Base-by-base conservation (phyloP, 2,113 vertebrate genomes). In the Notothenia coriiceps region DNA sequence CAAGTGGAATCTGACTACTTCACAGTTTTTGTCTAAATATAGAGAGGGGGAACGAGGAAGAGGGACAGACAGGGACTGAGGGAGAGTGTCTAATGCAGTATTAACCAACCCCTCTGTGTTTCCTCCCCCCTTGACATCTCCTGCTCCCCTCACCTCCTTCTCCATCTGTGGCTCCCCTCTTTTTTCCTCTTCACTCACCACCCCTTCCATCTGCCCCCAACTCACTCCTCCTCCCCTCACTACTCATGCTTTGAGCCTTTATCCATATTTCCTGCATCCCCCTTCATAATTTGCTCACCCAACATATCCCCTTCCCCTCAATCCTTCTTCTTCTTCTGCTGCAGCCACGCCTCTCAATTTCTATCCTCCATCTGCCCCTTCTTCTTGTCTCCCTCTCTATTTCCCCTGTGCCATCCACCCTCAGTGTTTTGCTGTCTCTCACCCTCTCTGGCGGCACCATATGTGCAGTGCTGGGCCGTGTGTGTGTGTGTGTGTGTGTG, bases 21-120 rank as follows among this genome's bases (percentile, higher is more conserved):
- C 91, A 91, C 86, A 92, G 91, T 92, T 93, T 92, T 86, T 83
- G 79, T 93, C 90, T 94, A 94, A 94, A 93, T 94, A 94, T 93
- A 95, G 93, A 88, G 84, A 72, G 80, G 79, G 78, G 70, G 68
- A 46, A 75, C 7, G 67, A 83, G 80, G 83, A 67, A 79, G 86
- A 70, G 82, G 83, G 78, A 86, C 71, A 83, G 86, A 70, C 75
- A 83, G 74, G 85, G 87, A 84, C 81, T 18, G 61, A 88, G 84
- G 70, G 73, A 83, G 75, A 70, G 75, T 67, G 81, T 89, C 82
- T 83, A 86, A 93, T 90, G 90, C 91, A 89, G 85, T 89, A 92
- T 92, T 90, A 91, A 91, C 80, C 59, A 86, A 62, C 74, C 82
- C 89, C 86, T 79, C 80, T 86, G 80, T 85, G 80, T 71, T 78